phyloP scores from a whole-genome alignment of 2,797 vertebrate genomes.

The Urosaurus nigricauda region DNA sequence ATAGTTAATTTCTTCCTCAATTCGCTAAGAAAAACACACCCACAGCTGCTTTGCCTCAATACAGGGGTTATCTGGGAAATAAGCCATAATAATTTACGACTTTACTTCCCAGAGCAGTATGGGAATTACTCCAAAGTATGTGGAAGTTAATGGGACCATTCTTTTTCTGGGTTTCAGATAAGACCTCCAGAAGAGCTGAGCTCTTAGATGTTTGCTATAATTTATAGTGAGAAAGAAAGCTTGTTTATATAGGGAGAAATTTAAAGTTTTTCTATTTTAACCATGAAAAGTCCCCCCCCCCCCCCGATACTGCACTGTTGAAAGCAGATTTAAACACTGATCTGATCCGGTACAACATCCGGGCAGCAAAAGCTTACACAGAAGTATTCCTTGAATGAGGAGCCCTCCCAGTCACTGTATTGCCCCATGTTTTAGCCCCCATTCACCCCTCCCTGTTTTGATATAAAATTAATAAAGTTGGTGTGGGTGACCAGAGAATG shows the following conservation, averaged over 20 bases:
- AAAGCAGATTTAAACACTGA: neutral
- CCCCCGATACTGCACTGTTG: neutral
- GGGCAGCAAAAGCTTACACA: neutral
- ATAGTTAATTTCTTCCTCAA: slow-evolving; percentile 14
- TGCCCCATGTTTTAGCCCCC: neutral
- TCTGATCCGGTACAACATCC: neutral
- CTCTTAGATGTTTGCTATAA: neutral
- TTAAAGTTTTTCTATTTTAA: neutral
- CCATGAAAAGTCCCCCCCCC: neutral
- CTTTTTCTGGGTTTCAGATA: neutral
- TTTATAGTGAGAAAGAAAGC: slow-evolving; percentile 4
- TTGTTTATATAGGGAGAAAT: neutral
- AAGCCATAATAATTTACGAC: slow-evolving; percentile 17
- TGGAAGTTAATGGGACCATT: neutral
- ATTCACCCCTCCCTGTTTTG: no score
- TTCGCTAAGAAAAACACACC: neutral
- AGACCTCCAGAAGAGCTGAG: neutral
- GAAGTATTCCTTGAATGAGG: neutral
- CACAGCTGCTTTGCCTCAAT: slow-evolving; percentile 23
- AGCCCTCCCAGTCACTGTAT: neutral
- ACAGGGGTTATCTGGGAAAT: neutral
- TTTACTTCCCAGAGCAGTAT: neutral
- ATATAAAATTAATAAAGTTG: no score
- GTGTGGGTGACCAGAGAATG: no score
- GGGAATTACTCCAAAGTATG: neutral